Conservation (phyloP, 2,888 invertebrate species). For the Apantesis nais region DNA sequence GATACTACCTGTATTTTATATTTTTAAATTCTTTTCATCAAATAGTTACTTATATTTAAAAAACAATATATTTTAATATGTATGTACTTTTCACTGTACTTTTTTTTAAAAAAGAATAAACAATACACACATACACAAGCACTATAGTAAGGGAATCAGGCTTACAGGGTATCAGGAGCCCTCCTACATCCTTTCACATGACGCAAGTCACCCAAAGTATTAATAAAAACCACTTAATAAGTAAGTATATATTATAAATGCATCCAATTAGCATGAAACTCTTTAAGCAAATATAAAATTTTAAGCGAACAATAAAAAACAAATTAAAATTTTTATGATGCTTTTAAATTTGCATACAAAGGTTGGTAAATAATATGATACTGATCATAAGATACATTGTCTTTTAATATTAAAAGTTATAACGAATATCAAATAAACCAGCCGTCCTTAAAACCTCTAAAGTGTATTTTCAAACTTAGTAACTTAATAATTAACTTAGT, state of each 20-base stretch:
- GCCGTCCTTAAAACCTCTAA: background rate
- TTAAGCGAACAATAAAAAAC: slow-evolving; percentile 4
- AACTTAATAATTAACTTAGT: background rate
- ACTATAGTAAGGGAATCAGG: background rate
- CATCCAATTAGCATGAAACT: background rate
- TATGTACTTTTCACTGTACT: too few species aligned
- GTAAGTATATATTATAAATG: background rate
- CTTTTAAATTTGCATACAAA: slow-evolving; percentile 6
- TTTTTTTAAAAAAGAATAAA: too few species aligned
- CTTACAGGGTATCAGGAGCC: background rate
- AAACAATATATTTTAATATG: too few species aligned
- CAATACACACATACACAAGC: too few species aligned
- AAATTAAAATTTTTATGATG: slow-evolving; percentile 4
- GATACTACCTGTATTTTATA: too few species aligned
- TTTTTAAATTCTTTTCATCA: too few species aligned
- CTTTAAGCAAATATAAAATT: slow-evolving; percentile 5
- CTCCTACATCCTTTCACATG: background rate
- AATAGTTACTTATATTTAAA: too few species aligned
- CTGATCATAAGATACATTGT: background rate
- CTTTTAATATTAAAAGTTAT: background rate
- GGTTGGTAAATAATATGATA: background rate
- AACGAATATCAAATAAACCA: background rate
- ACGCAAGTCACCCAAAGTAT: background rate
- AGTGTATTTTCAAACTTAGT: background rate
- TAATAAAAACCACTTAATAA: background rate